Conservation (phyloP, 2,113 vertebrate species). For the Dipodomys stephensi region DNA sequence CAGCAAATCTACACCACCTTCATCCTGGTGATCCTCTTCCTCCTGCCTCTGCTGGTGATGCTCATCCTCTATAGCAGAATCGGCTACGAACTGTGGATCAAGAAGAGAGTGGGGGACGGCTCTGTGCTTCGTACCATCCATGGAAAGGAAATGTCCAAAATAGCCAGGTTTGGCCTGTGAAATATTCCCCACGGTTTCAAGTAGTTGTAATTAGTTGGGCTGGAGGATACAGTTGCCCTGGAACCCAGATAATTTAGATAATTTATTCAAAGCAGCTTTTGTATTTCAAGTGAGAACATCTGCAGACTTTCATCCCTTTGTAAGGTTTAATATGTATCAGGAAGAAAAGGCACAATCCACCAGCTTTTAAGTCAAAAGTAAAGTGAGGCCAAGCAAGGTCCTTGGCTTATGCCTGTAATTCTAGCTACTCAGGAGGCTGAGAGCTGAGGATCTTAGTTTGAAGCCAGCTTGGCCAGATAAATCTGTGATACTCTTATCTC, state of each 20-base stretch:
- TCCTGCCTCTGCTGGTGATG: slow-evolving; percentile 87
- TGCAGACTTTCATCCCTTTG: not conserved
- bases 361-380: too few relatives aligned
- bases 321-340: not conserved
- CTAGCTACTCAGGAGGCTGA: too few relatives aligned
- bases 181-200: not conserved
- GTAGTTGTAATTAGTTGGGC: too few relatives aligned
- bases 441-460: too few relatives aligned
- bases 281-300: not conserved
- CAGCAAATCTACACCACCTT: slow-evolving; percentile 86
- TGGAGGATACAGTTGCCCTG: not conserved
- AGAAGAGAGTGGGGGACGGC: slow-evolving; percentile 86
- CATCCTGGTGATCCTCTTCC: slow-evolving; percentile 86
- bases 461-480: too few relatives aligned
- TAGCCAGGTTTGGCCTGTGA: slow-evolving; percentile 83
- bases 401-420: too few relatives aligned
- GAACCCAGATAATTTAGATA: not conserved
- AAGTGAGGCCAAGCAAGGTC: too few relatives aligned
- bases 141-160: slow-evolving; percentile 87
- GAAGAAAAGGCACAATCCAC: not conserved
- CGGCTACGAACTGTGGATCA: slow-evolving; percentile 88
- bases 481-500: too few relatives aligned
- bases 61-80: slow-evolving; percentile 86
- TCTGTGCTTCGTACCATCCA: slow-evolving; percentile 86
- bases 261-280: not conserved